A percentile compares a stretch with the other conserved stretches of the same genome.
These are phyloP conservation scores for Pachymerium ferrugineum DNA, from an alignment of 2,888 invertebrate species.

Conservation along the genomic window DNA sequence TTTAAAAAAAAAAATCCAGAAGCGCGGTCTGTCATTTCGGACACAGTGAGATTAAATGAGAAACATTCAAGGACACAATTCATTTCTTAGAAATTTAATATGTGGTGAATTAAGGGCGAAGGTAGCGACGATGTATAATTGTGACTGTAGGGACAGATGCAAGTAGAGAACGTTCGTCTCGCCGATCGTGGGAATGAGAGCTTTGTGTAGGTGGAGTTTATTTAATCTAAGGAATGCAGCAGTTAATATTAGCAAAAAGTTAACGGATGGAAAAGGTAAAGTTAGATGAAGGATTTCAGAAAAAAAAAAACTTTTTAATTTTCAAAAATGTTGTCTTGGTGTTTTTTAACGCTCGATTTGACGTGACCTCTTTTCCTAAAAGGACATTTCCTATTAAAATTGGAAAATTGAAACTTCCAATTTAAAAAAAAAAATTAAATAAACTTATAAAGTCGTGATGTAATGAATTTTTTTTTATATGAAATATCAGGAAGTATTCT, in stretches of 20 bases:
- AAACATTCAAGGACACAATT: slow-evolving; percentile 18
- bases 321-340: neutral
- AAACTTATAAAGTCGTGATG: neutral
- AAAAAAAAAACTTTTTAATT: neutral
- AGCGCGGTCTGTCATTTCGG: slow-evolving; percentile 23
- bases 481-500: too few relatives aligned
- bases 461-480: neutral
- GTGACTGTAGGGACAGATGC: slow-evolving; percentile 14
- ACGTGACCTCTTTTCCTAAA: neutral
- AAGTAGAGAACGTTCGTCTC: slow-evolving; percentile 5
- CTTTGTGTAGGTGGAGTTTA: slow-evolving; percentile 24
- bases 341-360: neutral
- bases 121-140: neutral
- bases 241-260: neutral
- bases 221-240: neutral
- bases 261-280: slow-evolving; percentile 6
- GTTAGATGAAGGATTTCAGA: neutral
- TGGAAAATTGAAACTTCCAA: neutral
- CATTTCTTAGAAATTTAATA: slow-evolving; percentile 3
- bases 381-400: neutral
- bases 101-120: slow-evolving; percentile 8
- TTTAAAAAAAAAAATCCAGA: neutral
- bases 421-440: too few relatives aligned
- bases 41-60: slow-evolving; percentile 1
- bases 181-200: slow-evolving; percentile 23